Base-by-base conservation (phyloP, 2,888 invertebrate species). In the Dryobotodes eremita region DNA sequence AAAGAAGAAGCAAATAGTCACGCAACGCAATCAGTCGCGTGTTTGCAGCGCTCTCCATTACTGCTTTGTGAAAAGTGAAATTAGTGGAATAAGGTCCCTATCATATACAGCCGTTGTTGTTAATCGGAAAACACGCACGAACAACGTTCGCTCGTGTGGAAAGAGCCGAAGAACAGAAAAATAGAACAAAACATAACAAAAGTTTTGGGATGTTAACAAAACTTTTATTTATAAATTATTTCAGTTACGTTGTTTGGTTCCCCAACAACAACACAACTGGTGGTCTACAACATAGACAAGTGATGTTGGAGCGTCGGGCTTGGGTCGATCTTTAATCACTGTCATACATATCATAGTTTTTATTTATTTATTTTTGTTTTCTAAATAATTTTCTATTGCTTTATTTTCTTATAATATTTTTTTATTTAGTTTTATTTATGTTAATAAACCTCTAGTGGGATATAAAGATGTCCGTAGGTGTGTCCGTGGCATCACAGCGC, bases 41-140 rank as follows among this genome's bases (percentile, higher is more conserved):
- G 71, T 55, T 66, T 53, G 31, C 80, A 74, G 7, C 20, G 70
- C 57, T 78, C 50, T 80, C 61, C 50, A 84, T 74, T 66, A 74
- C 20, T 50, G 70, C 55, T 84, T 71, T 50, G 71, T 79, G 55
- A 74, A 84, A 79, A 82, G 57, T 73, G 59, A 79, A 84, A 84
- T 83, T 69, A 71, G 66, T 48, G 17, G 31, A 50, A 84, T 66
- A 62, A 48, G 15, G 17, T 42, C 36, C 48, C 46, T 55, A 55
- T 70, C 55, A 75, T 17, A 66, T 15, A 80, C 78, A 79, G 75
- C 15, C 13, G 48, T 81, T 74, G 48, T 81, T 74, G 31, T 48
- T 75, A 46, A 77, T 46, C 31, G 36, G n/a, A 62, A 64, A 46
- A 75, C 48, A 76, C 46, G 53, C 64, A 83, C 48, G 64, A 77